Percentiles rank a stretch among this genome's conserved stretches.
These are phyloP conservation scores for Pygoscelis adeliae DNA, from an alignment of 2,113 vertebrate species.

Conservation along the genomic window DNA sequence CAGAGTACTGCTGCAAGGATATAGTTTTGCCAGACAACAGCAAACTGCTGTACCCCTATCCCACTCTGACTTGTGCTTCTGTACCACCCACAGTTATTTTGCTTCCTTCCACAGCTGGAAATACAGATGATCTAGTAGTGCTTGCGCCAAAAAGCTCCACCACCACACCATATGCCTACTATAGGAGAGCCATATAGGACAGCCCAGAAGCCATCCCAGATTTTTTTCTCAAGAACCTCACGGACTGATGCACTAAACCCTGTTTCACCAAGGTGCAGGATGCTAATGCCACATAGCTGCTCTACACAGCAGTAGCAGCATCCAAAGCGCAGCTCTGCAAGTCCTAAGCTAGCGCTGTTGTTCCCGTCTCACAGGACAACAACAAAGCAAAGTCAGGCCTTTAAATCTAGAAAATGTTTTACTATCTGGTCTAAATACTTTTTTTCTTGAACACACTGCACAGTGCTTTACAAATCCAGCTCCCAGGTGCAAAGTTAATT, in stretches of 20 bases:
- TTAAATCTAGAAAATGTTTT: not conserved
- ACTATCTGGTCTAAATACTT: not conserved
- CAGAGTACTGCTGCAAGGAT: not conserved
- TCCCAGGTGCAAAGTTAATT: not conserved
- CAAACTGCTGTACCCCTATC: not conserved
- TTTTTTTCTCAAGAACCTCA: not conserved
- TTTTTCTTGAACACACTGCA: not conserved
- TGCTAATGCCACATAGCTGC: not conserved
- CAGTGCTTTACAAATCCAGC: not conserved
- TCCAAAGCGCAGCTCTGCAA: not conserved
- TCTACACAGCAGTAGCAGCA: not conserved
- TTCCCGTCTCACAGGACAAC: not conserved
- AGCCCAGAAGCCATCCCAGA: not conserved
- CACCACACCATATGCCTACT: too few relatives aligned
- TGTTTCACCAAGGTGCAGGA: not conserved
- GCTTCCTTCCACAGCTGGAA: not conserved
- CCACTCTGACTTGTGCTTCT: not conserved
- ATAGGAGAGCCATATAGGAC: not conserved
- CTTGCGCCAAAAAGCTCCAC: not conserved
- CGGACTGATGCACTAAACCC: fast-evolving
- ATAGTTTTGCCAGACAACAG: not conserved
- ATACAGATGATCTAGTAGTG: not conserved
- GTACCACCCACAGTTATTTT: not conserved
- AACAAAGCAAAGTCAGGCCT: not conserved
- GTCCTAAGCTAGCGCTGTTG: fast-evolving